Evolutionary conservation across 2,113 vertebrate species (phyloP), one percentile per base, ranked within the genome.

Genomic region (Oryzias javanicus): DNA sequence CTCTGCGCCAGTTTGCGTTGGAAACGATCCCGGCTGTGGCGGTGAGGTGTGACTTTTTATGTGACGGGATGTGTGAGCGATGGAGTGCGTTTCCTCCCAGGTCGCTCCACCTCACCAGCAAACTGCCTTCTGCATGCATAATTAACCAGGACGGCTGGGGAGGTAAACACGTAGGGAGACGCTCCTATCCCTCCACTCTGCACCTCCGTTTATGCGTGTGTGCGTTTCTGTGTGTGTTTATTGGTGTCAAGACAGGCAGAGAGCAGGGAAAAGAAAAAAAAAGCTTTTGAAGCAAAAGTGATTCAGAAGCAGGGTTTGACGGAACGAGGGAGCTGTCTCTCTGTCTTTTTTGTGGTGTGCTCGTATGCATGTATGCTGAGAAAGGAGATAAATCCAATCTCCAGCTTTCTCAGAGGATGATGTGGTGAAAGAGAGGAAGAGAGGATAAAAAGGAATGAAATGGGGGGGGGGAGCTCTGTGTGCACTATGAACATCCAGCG

Each of bases 51-150:
- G 51, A 69, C 54, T 69, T 67, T 56, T 54, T 19, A n/a, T 60
- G 44, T 49, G 49, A 22, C 22, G 53, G 41, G 17, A 56, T 56
- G 24, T 50, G 42, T 40, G 57, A 64, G 44, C 48, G 52, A 15
- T 54, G n/a, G 55, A 35, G 62, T 24, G 48, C 18, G 45, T 49
- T 79, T 68, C 72, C 74, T 84, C 80, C 80, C 78, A 81, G 81
- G 86, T 74, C 22, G 55, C 74, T 72, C 79, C 81, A 66, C 74
- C 76, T 82, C 74, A 67, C 81, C 67, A 65, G 60, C 76, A 81
- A 83, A 83, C 81, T 84, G 84, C 86, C 69, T 35, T 81, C 76
- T 84, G 84, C 84, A 89, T 88, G 83, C 86, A 89, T 89, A 88
- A 88, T 88, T 85, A 89, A 86, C 78, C 73, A 82, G 78, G 55